A percentile compares a stretch with the other conserved stretches of the same genome.
Conservation (phyloP, 2,113 vertebrate species). For the Thamnophis sirtalis region DNA sequence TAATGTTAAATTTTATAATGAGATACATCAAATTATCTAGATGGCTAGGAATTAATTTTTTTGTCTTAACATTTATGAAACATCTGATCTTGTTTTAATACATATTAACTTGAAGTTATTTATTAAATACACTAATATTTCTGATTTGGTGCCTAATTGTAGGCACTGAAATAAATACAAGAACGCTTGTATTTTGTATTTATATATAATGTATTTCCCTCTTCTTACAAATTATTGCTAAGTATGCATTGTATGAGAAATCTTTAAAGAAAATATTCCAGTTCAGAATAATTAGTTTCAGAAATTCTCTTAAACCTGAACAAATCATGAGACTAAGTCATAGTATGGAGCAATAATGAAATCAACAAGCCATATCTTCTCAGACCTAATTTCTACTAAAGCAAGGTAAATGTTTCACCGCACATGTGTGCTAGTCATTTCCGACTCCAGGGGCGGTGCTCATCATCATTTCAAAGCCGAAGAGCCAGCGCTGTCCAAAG, state of each 20-base stretch:
- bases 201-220: not conserved
- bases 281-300: not conserved
- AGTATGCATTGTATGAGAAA: not conserved
- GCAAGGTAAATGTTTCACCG: too few species aligned
- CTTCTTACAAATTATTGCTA: not conserved
- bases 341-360: not conserved
- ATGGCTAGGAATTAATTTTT: not conserved
- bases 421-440: too few species aligned
- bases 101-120: not conserved
- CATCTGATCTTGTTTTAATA: not conserved
- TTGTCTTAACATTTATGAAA: not conserved
- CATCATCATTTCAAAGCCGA: too few species aligned
- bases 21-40: not conserved
- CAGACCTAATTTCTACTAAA: not conserved
- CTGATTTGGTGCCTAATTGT: not conserved
- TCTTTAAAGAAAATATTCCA: not conserved
- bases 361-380: not conserved
- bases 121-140: not conserved
- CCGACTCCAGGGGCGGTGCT: too few species aligned
- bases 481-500: too few species aligned
- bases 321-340: not conserved
- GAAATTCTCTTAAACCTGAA: not conserved
- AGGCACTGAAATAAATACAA: too few species aligned
- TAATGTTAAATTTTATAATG: not conserved
- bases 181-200: not conserved